Base-by-base conservation (phyloP, 1,140 invertebrate species). In the Conus ventricosus region DNA sequence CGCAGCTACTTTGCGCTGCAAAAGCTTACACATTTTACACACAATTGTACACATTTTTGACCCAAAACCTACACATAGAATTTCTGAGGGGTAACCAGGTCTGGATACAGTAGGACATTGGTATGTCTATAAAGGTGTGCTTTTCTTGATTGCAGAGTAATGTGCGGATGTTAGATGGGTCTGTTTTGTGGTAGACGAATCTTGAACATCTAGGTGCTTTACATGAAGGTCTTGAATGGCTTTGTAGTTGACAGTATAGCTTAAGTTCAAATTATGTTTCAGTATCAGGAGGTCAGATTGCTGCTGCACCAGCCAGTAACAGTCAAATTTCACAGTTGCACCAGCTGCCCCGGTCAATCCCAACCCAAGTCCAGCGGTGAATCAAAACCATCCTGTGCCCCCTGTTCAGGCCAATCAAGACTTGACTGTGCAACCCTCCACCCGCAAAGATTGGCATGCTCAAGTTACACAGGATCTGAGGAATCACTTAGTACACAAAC, bases 401-500 rank as follows among this genome's bases (percentile, higher is more conserved):
- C 67, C 67, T 71, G 67, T 84, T 54, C 63, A 81, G 75, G 85
- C 84, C 5, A 87, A 54, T 25, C 89, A 89, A 39, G 89, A 90
- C 20, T 71, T 71, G 85, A 90, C 91, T 81, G 90, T 87, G 87
- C 90, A 82, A 85, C 83, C 87, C 60, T 85, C 89, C 75, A 90
- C 83, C 57, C 60, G 89, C n/a, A 99, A 99, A 96, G 98, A 99
- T 94, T 99, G 99, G 99, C 99, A 99, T 95, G 97, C 98, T 94
- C 97, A 97, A 91, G 98, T 99, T 83, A 99, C 98, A 63, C 97
- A 97, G 88, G 99, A 99, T 96, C 96, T 99, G 93, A 96, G 99
- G 94, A 99, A 99, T 96, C 99, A 99, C 96, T 97, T 99, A 92
- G 99, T 99, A 92, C 98, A 99, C 96, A 99, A 99, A 96, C 96